These are phyloP conservation scores for Prochilodus magdalenae DNA, from an alignment of 2,113 vertebrate species.

Conservation along the genomic window DNA sequence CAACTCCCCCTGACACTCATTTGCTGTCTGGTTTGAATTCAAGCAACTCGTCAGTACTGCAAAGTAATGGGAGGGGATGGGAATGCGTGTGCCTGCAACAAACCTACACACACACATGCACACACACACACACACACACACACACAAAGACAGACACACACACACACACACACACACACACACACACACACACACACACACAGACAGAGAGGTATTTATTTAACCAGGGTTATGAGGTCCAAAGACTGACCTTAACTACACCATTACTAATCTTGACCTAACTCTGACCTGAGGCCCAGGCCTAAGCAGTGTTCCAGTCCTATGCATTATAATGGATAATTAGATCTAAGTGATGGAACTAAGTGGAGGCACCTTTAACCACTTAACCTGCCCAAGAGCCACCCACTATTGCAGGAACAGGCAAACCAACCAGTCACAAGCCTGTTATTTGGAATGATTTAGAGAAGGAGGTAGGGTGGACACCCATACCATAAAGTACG, in stretches of 20 bases:
- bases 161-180: conserved; percentile 58
- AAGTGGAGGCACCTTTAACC: no score
- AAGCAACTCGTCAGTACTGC: conserved; percentile 71
- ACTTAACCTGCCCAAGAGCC: no score
- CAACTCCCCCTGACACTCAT: conserved; percentile 49
- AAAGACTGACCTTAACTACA: neutral
- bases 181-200: conserved; percentile 2
- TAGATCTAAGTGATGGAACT: neutral
- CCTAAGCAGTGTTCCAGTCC: neutral
- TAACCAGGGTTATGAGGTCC: neutral
- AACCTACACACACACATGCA: conserved; percentile 60
- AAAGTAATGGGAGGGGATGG: conserved; percentile 78
- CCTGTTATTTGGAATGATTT: no score
- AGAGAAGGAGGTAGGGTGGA: no score
- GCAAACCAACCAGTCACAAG: no score
- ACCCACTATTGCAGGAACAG: no score
- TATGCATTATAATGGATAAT: neutral
- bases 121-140: neutral
- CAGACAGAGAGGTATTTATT: no score
- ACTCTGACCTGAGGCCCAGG: neutral
- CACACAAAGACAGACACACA: conserved; percentile 18
- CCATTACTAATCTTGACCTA: neutral
- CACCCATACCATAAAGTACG: no score
- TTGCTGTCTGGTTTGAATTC: conserved; percentile 19
- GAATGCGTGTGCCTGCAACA: conserved; percentile 44